A percentile compares a stretch with the other conserved stretches of the same genome.
These are phyloP conservation scores for Dryomyza anilis DNA, from an alignment of 2,888 invertebrate species.

Conservation along the genomic window DNA sequence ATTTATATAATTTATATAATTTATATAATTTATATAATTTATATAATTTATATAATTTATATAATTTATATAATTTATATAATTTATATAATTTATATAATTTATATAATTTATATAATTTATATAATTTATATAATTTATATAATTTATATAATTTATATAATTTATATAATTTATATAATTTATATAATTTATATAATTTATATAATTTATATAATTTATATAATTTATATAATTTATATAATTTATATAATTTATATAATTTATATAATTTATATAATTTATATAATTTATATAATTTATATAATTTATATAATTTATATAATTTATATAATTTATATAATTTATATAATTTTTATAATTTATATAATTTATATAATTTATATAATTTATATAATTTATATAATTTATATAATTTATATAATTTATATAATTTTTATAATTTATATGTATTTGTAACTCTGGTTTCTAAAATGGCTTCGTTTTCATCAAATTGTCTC, in stretches of 20 bases:
- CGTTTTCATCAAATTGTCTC: background rate
- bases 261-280: background rate
- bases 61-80: background rate
- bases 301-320: background rate
- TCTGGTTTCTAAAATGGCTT: too few relatives aligned
- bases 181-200: background rate
- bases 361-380: background rate
- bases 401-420: background rate
- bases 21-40: background rate
- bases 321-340: background rate
- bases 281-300: background rate
- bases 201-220: background rate
- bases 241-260: background rate
- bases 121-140: background rate
- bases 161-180: background rate
- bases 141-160: background rate
- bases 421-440: background rate
- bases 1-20: background rate
- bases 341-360: background rate
- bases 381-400: background rate
- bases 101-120: background rate
- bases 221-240: background rate
- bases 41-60: background rate
- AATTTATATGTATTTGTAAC: too few relatives aligned
- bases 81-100: background rate